phyloP scores from a whole-genome alignment of 2,797 vertebrate genomes.

The Lacerta bilineata region DNA sequence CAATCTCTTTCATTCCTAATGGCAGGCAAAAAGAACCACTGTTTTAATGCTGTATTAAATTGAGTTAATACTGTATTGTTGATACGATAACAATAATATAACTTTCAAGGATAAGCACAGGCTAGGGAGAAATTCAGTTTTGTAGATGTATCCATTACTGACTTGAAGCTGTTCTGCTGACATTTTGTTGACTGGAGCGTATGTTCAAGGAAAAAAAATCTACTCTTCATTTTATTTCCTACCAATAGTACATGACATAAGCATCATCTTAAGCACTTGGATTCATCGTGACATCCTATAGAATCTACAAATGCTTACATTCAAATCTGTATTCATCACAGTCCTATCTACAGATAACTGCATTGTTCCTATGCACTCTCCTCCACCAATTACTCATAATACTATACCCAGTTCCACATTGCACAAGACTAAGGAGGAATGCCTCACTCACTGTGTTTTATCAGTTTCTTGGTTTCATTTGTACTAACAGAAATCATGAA shows the following conservation, averaged over 20 bases:
- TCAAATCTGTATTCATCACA: neutral
- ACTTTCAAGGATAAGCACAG: neutral
- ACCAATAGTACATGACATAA: too few relatives aligned
- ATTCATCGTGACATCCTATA: neutral
- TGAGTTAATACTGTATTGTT: neutral
- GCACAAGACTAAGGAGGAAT: neutral
- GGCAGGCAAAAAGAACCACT: neutral
- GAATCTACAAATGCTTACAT: neutral
- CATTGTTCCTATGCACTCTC: neutral
- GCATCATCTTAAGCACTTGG: neutral
- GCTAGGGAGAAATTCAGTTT: neutral
- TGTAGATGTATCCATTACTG: neutral
- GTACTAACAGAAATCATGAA: neutral
- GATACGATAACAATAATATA: neutral
- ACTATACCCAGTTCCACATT: neutral
- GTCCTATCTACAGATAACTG: neutral
- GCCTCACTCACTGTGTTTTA: neutral
- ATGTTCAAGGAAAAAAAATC: neutral
- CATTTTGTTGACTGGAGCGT: neutral
- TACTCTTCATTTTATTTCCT: too few relatives aligned
- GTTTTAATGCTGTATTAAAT: neutral
- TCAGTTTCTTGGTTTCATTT: neutral
- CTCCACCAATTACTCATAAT: neutral
- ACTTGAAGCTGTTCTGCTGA: neutral
- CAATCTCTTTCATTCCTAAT: neutral